Evolutionary conservation across 92 coral and sea anemone genomes (phyloP).

Genomic region (Zoanthus sansibaricus): DNA sequence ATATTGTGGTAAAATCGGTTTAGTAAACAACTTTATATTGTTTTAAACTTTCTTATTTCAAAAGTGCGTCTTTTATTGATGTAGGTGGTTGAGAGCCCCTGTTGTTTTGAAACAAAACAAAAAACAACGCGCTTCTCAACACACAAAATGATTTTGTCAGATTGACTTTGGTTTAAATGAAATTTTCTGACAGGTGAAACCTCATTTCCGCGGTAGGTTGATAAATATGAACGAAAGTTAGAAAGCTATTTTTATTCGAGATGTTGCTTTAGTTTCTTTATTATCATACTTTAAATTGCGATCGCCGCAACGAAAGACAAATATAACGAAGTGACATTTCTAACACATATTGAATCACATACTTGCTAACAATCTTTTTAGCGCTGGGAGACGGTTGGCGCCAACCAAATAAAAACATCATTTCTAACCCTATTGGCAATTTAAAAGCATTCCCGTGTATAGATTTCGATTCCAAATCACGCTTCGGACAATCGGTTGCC

Average conservation of each 20-base stretch:
- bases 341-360: constrained; percentile 5
- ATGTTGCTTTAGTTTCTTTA: not conserved
- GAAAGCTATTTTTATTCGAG: not conserved
- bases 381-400: constrained; percentile 16
- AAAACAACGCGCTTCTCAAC: not conserved
- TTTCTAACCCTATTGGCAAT: constrained; percentile 19
- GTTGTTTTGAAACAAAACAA: constrained; percentile 19
- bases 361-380: constrained; percentile 2
- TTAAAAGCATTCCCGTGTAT: not conserved
- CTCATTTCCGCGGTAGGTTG: constrained; percentile 34
- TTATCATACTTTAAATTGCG: not conserved
- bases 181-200: constrained; percentile 33
- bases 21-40: not conserved
- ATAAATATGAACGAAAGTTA: constrained; percentile 24
- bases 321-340: constrained; percentile 28
- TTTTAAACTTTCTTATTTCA: not conserved
- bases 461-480: not conserved
- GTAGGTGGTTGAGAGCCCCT: not conserved
- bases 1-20: not conserved
- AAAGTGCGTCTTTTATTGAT: not conserved
- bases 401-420: constrained; percentile 13
- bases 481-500: not conserved
- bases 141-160: constrained; percentile 23
- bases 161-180: constrained; percentile 5
- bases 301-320: not conserved